Percentiles rank a stretch among this genome's conserved stretches.
Conservation (phyloP, 2,888 invertebrate genomes). For the Kryphioiulus occultus region DNA sequence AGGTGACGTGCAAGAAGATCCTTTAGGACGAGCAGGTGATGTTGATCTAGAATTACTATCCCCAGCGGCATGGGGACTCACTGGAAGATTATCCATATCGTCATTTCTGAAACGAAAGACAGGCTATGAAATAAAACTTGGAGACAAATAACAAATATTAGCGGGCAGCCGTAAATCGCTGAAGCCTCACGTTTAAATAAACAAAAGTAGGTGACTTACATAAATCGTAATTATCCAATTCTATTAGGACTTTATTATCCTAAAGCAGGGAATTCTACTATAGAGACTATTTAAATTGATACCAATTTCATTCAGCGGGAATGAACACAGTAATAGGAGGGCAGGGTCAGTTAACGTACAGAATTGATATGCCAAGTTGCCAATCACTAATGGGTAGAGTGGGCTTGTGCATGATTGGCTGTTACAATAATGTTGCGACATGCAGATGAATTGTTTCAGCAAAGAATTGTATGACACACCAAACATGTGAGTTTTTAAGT, state of each 20-base stretch:
- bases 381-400: too few species aligned
- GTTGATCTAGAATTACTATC: conserved; percentile 48
- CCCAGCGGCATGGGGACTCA: conserved; percentile 44
- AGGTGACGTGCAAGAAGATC: conserved; percentile 17
- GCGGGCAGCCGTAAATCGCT: not conserved
- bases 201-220: not conserved
- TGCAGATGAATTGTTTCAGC: not conserved
- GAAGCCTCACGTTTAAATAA: not conserved
- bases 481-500: not conserved
- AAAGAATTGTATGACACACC: not conserved
- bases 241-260: not conserved
- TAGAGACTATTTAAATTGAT: not conserved
- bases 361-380: too few species aligned
- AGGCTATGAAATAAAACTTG: not conserved
- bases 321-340: too few species aligned
- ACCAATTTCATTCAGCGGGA: too few species aligned
- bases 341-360: too few species aligned
- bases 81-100: conserved; percentile 50
- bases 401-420: too few species aligned
- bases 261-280: not conserved
- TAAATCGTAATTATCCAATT: too few species aligned
- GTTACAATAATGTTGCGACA: not conserved
- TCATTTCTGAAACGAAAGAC: conserved; percentile 1
- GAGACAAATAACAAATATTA: not conserved
- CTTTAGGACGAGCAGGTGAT: conserved; percentile 48